phyloP scores from a whole-genome alignment of 2,888 invertebrate genomes.

The Brachyopa scutellaris region DNA sequence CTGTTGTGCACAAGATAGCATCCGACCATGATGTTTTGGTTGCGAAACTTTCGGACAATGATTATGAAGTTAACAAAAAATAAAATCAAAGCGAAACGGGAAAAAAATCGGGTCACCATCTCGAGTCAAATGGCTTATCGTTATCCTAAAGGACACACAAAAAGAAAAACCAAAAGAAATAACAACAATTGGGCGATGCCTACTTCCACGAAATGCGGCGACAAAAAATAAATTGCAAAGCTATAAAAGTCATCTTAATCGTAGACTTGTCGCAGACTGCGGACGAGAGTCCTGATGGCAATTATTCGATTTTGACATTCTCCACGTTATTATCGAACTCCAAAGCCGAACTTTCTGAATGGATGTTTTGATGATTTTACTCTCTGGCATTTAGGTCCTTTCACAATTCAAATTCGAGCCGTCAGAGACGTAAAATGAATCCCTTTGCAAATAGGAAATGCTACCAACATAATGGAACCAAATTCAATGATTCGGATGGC shows the following conservation, averaged over 20 bases:
- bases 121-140: constrained; percentile 52
- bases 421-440: neutral
- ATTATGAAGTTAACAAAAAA: constrained; percentile 33
- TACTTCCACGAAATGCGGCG: no score
- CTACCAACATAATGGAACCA: neutral
- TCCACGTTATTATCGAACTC: constrained; percentile 34
- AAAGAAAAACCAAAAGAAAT: no score
- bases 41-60: constrained; percentile 33
- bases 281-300: constrained; percentile 32
- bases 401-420: neutral
- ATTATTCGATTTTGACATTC: constrained; percentile 54
- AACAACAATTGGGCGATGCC: no score
- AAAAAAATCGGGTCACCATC: constrained; percentile 41
- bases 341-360: no score
- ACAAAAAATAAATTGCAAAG: no score
- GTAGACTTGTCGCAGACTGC: constrained; percentile 37
- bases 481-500: constrained; percentile 1
- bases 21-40: constrained; percentile 22
- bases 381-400: constrained; percentile 37
- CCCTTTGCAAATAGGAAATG: constrained; percentile 3
- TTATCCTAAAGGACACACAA: constrained; percentile 16
- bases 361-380: constrained; percentile 41
- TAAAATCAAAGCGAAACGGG: constrained; percentile 6
- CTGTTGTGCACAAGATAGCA: constrained; percentile 4
- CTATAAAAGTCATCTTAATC: constrained; percentile 53